phyloP scores from a whole-genome alignment of 2,113 vertebrate species.

The Chamaetylas fuelleborni region DNA sequence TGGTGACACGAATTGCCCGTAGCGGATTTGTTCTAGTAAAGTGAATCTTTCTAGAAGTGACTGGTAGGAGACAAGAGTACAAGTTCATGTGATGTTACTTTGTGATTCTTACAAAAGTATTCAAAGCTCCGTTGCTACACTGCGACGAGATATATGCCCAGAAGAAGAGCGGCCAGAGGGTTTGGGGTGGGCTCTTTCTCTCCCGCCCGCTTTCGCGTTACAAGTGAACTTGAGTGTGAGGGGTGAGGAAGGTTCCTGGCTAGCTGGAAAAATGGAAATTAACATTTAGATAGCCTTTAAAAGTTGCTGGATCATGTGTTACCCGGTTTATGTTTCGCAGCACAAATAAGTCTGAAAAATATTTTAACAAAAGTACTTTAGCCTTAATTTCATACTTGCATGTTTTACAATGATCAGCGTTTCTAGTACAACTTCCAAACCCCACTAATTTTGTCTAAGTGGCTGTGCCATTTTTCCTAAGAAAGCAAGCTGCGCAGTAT shows the following conservation, averaged over 20 bases:
- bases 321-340: not conserved
- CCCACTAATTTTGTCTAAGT: not conserved
- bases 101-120: constrained; percentile 45
- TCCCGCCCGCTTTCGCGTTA: not conserved
- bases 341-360: not conserved
- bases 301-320: not conserved
- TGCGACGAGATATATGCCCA: not conserved
- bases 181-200: not conserved
- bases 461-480: not conserved
- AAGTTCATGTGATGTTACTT: constrained; percentile 65
- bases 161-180: not conserved
- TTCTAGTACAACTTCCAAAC: not conserved
- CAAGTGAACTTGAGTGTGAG: not conserved
- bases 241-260: not conserved
- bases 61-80: constrained; percentile 56
- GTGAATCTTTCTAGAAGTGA: constrained; percentile 69
- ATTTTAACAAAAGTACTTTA: not conserved
- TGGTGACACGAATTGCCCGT: constrained; percentile 69
- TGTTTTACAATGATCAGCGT: not conserved
- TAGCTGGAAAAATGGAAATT: constrained; percentile 37
- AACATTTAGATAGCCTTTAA: constrained; percentile 30
- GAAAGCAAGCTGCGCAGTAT: not conserved
- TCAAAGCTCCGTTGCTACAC: constrained; percentile 14
- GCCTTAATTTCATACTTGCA: not conserved
- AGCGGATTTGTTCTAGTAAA: constrained; percentile 69